Evolutionary conservation across 2,888 invertebrate species (phyloP), one percentile per base, ranked within the genome.

Genomic region (Limnephilus lunatus): DNA sequence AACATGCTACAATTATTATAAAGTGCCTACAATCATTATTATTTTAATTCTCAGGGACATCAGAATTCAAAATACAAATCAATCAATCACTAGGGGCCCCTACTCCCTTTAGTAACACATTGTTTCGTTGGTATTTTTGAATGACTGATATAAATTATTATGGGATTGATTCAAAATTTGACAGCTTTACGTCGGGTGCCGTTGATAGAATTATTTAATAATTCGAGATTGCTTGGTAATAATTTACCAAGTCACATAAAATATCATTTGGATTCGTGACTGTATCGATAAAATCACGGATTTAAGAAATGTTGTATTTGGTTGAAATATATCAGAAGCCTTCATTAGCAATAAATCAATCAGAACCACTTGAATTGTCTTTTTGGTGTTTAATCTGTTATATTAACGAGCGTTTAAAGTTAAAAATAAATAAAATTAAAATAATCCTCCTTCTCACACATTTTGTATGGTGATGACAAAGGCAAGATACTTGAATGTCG

Each of bases 331-430:
- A 83, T 83, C 83, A 35, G 35, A 25, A n/a, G 11, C 83, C 2
- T 39, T 35, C n/a, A 5, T 83, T 83, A 83, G 2, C 19, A 39
- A 83, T 83, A 83, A 83, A 83, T 83, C 83, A 83, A 83, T 83
- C 83, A 25, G 35, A 83, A 83, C n/a, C 31, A 83, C 25, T 35
- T 32, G 25, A 25, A 35, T 83, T 83, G 25, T 25, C 25, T 83
- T 82, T 83, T 83, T 9, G 35, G 83, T 32, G 9, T 83, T 83
- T 83, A 35, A 83, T 83, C 35, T 83, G 35, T 25, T 31, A 39
- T 83, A 32, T 83, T 2, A 83, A 25, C 83, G 83, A 25, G 35
- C 35, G 35, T 83, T 83, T 83, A 25, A 83, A 83, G 32, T 44
- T 44, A 11, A 44, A 44, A 44, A 44, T 39, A 39, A 39, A 39